Evolutionary conservation across 2,113 vertebrate genomes (phyloP).

Genomic region (Xiphophorus hellerii): DNA sequence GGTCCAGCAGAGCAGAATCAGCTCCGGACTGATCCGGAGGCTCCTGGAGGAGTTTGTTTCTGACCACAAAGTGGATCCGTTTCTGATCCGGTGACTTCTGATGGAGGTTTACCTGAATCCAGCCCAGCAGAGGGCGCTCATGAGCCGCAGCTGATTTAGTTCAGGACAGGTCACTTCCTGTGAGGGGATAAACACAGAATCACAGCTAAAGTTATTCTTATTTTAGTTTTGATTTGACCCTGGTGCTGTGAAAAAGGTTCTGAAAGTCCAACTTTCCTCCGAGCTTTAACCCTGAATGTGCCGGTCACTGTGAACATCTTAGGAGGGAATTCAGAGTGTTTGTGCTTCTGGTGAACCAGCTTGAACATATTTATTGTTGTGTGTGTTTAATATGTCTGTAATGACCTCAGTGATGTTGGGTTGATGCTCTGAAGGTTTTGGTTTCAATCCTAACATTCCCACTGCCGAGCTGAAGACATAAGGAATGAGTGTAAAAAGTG

Average conservation of each 20-base stretch:
- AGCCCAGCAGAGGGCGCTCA: neutral
- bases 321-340: neutral
- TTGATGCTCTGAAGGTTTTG: neutral
- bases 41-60: neutral
- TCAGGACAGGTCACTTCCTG: neutral
- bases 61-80: neutral
- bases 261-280: neutral
- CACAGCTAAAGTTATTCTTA: neutral
- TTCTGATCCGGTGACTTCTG: neutral
- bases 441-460: neutral
- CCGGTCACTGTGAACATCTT: neutral
- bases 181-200: neutral
- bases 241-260: neutral
- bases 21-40: constrained; percentile 69
- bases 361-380: constrained; percentile 10
- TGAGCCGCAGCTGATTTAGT: neutral
- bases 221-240: neutral
- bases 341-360: neutral
- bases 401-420: neutral
- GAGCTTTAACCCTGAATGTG: neutral
- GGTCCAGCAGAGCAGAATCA: constrained; percentile 74
- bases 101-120: neutral
- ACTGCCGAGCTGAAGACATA: neutral
- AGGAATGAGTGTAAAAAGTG: neutral
- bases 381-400: constrained; percentile 15